A percentile compares a stretch with the other conserved stretches of the same genome.
Conservation (phyloP, 2,113 vertebrate species). For the Eidolon helvum region DNA sequence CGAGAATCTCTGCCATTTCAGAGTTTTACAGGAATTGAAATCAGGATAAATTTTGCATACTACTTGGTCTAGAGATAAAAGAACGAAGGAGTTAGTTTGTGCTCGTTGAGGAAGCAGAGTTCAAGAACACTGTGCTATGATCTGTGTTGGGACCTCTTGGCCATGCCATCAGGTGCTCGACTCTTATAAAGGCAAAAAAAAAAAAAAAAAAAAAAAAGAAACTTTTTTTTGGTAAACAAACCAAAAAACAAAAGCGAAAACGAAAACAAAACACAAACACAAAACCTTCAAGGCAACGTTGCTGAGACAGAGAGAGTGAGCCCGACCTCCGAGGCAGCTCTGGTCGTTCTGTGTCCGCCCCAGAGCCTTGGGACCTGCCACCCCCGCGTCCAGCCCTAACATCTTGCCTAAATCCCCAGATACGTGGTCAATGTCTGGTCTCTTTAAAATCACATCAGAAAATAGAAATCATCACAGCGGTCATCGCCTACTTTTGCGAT, state of each 20-base stretch:
- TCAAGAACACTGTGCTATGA: too few relatives aligned
- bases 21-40: neutral
- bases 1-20: neutral
- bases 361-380: fast-evolving
- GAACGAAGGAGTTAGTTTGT: neutral
- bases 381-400: neutral
- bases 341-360: neutral
- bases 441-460: neutral
- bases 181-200: neutral
- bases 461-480: neutral
- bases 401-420: too few relatives aligned
- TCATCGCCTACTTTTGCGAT: neutral
- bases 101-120: neutral
- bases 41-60: neutral
- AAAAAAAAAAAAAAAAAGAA: neutral
- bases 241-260: neutral
- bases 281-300: too few relatives aligned
- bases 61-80: neutral
- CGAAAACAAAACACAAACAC: neutral
- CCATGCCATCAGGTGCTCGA: too few relatives aligned
- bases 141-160: fast-evolving
- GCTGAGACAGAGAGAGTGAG: fast-evolving
- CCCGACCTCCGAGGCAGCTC: fast-evolving
- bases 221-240: neutral
- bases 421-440: neutral